Percentiles rank a stretch among this genome's conserved stretches.
phyloP scores from a whole-genome alignment of 2,888 invertebrate species.

The Drosophila paranaensis region DNA sequence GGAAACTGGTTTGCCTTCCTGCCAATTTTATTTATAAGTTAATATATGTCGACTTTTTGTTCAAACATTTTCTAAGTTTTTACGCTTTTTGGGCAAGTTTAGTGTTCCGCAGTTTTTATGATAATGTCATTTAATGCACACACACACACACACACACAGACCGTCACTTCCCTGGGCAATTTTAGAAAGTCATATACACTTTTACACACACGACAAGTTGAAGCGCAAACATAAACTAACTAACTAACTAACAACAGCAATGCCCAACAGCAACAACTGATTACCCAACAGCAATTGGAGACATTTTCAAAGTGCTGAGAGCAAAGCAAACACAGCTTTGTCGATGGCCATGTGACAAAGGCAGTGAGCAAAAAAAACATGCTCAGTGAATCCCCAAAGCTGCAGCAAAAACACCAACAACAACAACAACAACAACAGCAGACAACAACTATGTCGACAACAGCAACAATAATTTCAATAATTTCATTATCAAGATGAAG shows the following conservation, averaged over 20 bases:
- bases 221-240: constrained; percentile 49
- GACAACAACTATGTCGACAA: background rate
- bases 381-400: constrained; percentile 11
- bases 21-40: constrained; percentile 9
- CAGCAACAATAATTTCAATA: constrained; percentile 64
- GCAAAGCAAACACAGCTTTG: constrained; percentile 15
- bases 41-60: constrained; percentile 3
- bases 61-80: constrained; percentile 10
- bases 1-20: constrained; percentile 27
- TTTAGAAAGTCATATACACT: constrained; percentile 70
- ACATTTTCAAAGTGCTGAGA: constrained; percentile 17
- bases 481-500: constrained; percentile 79
- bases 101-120: constrained; percentile 17
- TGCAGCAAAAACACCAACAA: constrained; percentile 1
- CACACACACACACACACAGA: constrained; percentile 33
- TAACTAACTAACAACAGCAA: constrained; percentile 32
- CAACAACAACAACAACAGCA: too few species aligned
- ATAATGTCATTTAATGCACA: constrained; percentile 39
- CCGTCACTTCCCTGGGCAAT: constrained; percentile 28
- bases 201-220: constrained; percentile 33
- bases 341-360: constrained; percentile 63
- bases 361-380: constrained; percentile 24
- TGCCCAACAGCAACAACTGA: constrained; percentile 32
- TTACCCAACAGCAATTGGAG: constrained; percentile 59
- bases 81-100: constrained; percentile 8